Evolutionary conservation across 2,113 vertebrate species (phyloP), one percentile per base, ranked within the genome.

Genomic region (Gasterosteus aculeatus): DNA sequence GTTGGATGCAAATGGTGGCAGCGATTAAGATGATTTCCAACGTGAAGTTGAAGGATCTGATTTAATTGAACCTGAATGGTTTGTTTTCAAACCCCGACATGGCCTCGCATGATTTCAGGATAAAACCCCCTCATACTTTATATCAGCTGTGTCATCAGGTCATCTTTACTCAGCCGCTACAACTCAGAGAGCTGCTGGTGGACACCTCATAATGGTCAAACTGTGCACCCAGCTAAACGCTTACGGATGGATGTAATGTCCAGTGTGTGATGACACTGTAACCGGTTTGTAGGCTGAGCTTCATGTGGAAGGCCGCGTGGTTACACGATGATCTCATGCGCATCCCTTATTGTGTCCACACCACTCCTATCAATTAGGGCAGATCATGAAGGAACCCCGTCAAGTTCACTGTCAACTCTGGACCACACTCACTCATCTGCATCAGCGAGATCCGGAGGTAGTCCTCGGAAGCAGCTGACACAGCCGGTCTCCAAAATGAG

Each of bases 401-500:
- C 2, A 35, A 29, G 53, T 46, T 39, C 53, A 42, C 19, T 29
- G 19, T 53, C 29, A 33, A 7, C 38, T 60, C 22, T 19, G 38
- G 6, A 29, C 15, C 12, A 16, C 3, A 7, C 54, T 47, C 18
- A 63, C 53, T 42, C 42, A 41, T 60, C 16, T 31, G 56, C 4
- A 62, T 66, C 5, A 39, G 44, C 12, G 47, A 78, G 22, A 47
- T 19, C 12, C 8, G 35, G 22, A 26, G 22, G 22, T 47, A 16
- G 14, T 39, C 19, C 8, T 54, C 11, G 15, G 69, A 79, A 87
- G 54, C 31, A 44, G 86, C 87, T 84, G 87, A 87, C 83, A 46
- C 61, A 60, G n/a, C n/a, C 75, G 44, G 3, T 64, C 38, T 56
- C 26, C 12, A 38, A 82, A 79, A 87, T 46, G 68, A 85, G 85